Conservation (phyloP, 35 echinoderm and acorn worm species). For the Hemicentrotus pulcherrimus region DNA sequence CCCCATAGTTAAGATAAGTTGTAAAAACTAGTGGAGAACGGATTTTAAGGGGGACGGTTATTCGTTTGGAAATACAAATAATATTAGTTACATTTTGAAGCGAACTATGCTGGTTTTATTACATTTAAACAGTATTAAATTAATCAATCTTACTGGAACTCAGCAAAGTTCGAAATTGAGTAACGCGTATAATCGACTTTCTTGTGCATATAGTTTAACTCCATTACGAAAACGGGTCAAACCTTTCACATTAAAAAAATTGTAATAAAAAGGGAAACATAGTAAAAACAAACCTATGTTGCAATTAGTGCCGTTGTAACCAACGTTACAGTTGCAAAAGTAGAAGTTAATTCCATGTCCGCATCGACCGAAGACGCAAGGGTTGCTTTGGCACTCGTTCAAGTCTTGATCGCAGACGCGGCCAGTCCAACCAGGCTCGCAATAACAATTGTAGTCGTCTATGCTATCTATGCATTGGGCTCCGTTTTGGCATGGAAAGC, state of each 20-base stretch:
- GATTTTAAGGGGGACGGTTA: too few species aligned
- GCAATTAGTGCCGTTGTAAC: slow-evolving; percentile 61
- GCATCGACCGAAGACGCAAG: slow-evolving; percentile 60
- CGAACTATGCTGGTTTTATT: too few species aligned
- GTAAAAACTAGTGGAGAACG: too few species aligned
- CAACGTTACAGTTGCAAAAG: slow-evolving; percentile 51
- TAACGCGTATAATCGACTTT: too few species aligned
- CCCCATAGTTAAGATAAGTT: too few species aligned
- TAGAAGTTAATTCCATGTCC: slow-evolving; percentile 40
- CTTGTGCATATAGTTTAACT: too few species aligned
- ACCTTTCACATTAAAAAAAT: background rate
- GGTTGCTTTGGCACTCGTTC: slow-evolving; percentile 56
- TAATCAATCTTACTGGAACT: too few species aligned
- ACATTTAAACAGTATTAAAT: too few species aligned
- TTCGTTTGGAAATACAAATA: too few species aligned
- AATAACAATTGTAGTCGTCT: background rate
- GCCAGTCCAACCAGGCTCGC: background rate
- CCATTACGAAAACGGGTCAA: too few species aligned
- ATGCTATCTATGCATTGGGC: background rate
- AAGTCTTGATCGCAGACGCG: slow-evolving; percentile 1
- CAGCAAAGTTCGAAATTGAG: too few species aligned
- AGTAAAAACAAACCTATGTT: slow-evolving; percentile 39
- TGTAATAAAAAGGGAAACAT: background rate
- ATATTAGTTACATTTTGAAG: too few species aligned
- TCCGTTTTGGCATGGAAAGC: background rate